Evolutionary conservation across 2,797 vertebrate genomes (phyloP), one percentile per base, ranked within the genome.

Genomic region (Peromyscus melanophrys): DNA sequence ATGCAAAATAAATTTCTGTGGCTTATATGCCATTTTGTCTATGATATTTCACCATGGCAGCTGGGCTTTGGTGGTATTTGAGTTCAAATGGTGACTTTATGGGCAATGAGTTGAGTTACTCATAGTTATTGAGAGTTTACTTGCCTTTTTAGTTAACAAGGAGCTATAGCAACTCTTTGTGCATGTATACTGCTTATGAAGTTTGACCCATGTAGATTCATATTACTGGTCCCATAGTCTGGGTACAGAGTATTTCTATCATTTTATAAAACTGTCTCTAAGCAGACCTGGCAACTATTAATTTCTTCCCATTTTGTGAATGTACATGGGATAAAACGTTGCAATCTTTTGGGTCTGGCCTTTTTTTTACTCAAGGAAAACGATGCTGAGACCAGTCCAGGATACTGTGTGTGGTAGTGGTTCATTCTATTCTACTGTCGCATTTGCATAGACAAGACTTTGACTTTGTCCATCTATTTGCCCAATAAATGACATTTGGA

Each of bases 291-390:
- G 59, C 7, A 34, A 94, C 23, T 10, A 84, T 8, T 37, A 11
- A 84, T 23, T 21, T n/a, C 1, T 82, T 69, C 55, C 37, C 4
- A 57, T 27, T 77, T n/a, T 92, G 25, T 77, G 73, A 49, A 87
- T 63, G 13, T 76, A 90, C 49, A 46, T 49, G 9, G 29, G 81
- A 52, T 57, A 21, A 71, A 46, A 67, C 2, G 71, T 29, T 23
- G 73, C 23, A 65, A 69, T 17, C 9, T 89, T 93, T 82, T 91
- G 77, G 49, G 73, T 95, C 19, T 65, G 76, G n/a, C 13, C 27
- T 46, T 94, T 92, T 92, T 95, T 49, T 25, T 9, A 81, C 46
- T 87, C 61, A 93, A 73, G 77, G 17, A 80, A 80, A 80, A 7
- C 10, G 34, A 55, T n/a, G 9, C 31, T 34, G 37, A 80, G 49